Evolutionary conservation across 2,888 invertebrate genomes (phyloP).

Genomic region (Stenotaenia linearis): DNA sequence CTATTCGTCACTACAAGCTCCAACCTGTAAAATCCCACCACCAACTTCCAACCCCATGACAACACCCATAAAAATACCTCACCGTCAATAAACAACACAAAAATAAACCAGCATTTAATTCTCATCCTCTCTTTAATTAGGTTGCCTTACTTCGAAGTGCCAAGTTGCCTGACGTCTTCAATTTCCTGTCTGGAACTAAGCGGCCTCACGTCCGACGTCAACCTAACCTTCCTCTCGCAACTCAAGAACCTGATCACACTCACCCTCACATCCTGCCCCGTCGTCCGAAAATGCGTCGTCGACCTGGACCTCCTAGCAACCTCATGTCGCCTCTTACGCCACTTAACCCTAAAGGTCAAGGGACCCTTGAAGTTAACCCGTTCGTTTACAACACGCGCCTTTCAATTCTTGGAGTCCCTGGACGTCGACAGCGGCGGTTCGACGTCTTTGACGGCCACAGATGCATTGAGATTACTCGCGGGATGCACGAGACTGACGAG

Average conservation of each 20-base stretch:
- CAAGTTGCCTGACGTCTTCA: not conserved
- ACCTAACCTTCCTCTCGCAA: not conserved
- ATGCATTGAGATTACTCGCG: not conserved
- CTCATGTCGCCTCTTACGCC: not conserved
- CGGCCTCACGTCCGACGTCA: not conserved
- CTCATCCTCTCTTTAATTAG: not conserved
- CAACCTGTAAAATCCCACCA: no score
- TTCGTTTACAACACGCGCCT: not conserved
- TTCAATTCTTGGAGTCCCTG: not conserved
- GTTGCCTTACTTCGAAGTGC: not conserved
- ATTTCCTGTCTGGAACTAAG: not conserved
- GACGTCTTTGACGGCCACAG: not conserved
- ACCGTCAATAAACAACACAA: no score
- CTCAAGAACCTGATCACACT: not conserved
- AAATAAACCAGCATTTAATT: not conserved
- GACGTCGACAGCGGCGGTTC: not conserved
- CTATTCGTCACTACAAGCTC: no score
- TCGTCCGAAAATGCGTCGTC: not conserved
- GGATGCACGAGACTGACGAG: not conserved
- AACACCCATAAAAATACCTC: no score
- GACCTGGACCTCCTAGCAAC: not conserved
- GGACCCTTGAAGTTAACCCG: slow-evolving; percentile 19
- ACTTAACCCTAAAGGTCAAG: not conserved
- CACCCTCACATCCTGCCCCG: not conserved
- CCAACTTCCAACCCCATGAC: no score